Percentiles rank a stretch among this genome's conserved stretches.
phyloP scores from a whole-genome alignment of 1,140 invertebrate species.

The Macrotrachela quadricornifera region DNA sequence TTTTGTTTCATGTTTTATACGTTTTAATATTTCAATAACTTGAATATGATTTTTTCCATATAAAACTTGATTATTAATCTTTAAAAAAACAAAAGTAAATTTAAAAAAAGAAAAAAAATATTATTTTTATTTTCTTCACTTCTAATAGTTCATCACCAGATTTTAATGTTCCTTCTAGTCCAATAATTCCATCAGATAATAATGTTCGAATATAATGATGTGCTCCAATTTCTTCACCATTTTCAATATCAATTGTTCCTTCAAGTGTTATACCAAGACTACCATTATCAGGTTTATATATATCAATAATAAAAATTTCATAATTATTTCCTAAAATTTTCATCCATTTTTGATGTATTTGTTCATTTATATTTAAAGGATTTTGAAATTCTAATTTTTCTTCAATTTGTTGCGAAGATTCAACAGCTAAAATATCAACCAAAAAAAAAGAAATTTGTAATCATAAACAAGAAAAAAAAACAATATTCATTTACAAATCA shows the following conservation, averaged over 20 bases:
- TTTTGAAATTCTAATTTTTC: not conserved
- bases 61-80: not conserved
- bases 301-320: conserved; percentile 52
- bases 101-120: conserved; percentile 64
- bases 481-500: conserved; percentile 16
- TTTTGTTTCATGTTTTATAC: not conserved
- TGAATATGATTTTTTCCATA: no score
- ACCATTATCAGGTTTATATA: conserved; percentile 35
- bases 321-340: conserved; percentile 56
- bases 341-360: conserved; percentile 44
- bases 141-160: conserved; percentile 70
- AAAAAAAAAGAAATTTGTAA: conserved; percentile 35
- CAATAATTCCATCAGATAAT: conserved; percentile 74
- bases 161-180: conserved; percentile 53
- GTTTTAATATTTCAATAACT: no score
- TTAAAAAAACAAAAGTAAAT: conserved; percentile 24
- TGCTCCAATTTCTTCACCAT: conserved; percentile 41
- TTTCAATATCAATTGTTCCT: conserved; percentile 60
- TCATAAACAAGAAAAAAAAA: not conserved
- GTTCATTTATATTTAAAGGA: not conserved
- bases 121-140: conserved; percentile 73
- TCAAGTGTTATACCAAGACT: conserved; percentile 84
- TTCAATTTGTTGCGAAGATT: conserved; percentile 45
- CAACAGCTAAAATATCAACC: conserved; percentile 46
- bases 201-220: conserved; percentile 51